Base-by-base conservation (phyloP, 2,113 vertebrate species). In the Todiramphus chloris region DNA sequence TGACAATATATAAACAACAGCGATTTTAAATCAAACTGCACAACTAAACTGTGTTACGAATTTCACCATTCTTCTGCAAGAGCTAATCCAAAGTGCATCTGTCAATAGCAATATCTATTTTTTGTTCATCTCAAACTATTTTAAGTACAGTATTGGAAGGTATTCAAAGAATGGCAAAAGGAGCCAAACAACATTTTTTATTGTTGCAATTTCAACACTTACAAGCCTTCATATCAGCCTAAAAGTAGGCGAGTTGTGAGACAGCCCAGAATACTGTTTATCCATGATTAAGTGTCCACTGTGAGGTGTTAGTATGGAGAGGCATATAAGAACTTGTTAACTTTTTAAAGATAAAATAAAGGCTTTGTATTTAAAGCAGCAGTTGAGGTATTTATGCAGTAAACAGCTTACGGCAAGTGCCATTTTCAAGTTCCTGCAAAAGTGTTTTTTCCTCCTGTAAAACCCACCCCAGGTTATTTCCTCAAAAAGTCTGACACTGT, bases 141-240 rank as follows among this genome's bases (percentile, higher is more conserved):
- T 86, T 74, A 96, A 95, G 80, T 44, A 48, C 9, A 79, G 80
- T 17, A 78, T 37, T 69, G 74, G 39, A 96, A 48, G 76, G 82
- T 91, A 96, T 53, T 77, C 35, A 82, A 89, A 95, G 91, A 93
- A 93, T 63, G 72, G 58, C 58, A 76, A 95, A 95, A 48, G 70
- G 55, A 93, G 72, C 75, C 70, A 95, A 90, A 80, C 13, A 93
- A 39, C 15, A 39, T 73, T 55, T 79, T 41, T 76, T 62, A 64
- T 51, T 77, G 76, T 53, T 63, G 67, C 16, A 39, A 70, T 88
- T 74, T 91, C 66, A 83, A 93, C 68, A 79, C 60, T 55, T 56
- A 37, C 3, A 73, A 87, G 62, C 58, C 74, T 88, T 51, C 64
- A 28, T 27, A n/a, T 66, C 69, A 92, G 39, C 19, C 46, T 55